Percentiles rank a stretch among this genome's conserved stretches.
These are phyloP conservation scores for Apotomis betuletana DNA, from an alignment of 2,888 invertebrate species.

Conservation along the genomic window DNA sequence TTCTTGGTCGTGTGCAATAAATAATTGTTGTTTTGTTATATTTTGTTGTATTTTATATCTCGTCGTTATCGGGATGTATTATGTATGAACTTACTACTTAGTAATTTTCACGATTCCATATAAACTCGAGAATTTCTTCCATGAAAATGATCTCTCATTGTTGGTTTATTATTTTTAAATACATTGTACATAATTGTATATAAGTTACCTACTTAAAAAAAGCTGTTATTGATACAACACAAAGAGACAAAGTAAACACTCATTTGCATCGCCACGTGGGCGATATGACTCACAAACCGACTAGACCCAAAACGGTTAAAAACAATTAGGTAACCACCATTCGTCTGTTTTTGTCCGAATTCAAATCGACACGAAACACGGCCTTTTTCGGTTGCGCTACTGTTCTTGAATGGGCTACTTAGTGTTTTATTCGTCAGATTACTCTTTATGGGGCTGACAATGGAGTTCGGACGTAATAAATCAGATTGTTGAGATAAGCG, in stretches of 20 bases:
- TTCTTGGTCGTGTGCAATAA: too few species aligned
- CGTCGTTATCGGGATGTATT: too few species aligned
- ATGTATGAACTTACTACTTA: too few species aligned
- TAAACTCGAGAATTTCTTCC: too few species aligned
- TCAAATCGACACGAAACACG: conserved; percentile 54
- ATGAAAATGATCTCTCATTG: too few species aligned
- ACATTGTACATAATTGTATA: too few species aligned
- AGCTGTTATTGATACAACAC: conserved; percentile 1
- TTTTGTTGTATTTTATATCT: too few species aligned
- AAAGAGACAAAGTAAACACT: conserved; percentile 16
- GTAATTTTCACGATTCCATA: too few species aligned
- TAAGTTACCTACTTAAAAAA: background rate
- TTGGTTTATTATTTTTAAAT: too few species aligned
- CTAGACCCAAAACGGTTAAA: conserved; percentile 48
- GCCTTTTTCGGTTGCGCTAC: conserved; percentile 58
- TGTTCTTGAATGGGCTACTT: conserved; percentile 58
- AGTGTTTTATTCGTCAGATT: conserved; percentile 44
- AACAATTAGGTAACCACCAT: conserved; percentile 50
- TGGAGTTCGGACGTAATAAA: conserved; percentile 40
- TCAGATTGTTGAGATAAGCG: conserved; percentile 39
- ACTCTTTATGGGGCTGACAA: conserved; percentile 41
- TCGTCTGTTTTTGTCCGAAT: conserved; percentile 61
- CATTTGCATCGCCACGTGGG: conserved; percentile 25
- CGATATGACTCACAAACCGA: conserved; percentile 24
- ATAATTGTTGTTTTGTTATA: too few species aligned